These are phyloP conservation scores for Distichodus sexfasciatus DNA, from an alignment of 2,797 vertebrate species.

Conservation along the genomic window DNA sequence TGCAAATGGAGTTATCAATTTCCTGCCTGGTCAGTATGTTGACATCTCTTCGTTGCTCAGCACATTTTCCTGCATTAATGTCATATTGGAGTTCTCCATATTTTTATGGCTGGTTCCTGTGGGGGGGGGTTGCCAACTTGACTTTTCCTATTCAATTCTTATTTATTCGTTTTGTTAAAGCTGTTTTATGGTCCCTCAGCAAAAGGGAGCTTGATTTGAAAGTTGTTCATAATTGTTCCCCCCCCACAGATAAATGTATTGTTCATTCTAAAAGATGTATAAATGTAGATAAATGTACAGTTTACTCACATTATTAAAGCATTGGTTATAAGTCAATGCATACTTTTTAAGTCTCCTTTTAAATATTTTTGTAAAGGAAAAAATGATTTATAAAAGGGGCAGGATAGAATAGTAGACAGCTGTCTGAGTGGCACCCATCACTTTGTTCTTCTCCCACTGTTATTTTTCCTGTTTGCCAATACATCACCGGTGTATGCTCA, in stretches of 20 bases:
- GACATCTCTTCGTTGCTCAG: too few relatives aligned
- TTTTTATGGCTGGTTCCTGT: slow-evolving; percentile 37
- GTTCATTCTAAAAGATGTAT: slow-evolving; percentile 66
- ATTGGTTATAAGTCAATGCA: slow-evolving; percentile 78
- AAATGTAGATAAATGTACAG: slow-evolving; percentile 82
- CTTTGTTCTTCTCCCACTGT: not conserved
- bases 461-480: not conserved
- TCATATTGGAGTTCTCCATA: slow-evolving; percentile 53
- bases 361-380: slow-evolving; percentile 77
- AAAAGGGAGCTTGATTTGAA: slow-evolving; percentile 37
- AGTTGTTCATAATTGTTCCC: slow-evolving; percentile 45
- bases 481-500: slow-evolving; percentile 54
- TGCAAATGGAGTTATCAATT: not conserved
- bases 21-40: slow-evolving; percentile 48
- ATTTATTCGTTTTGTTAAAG: slow-evolving; percentile 71
- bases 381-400: slow-evolving; percentile 39
- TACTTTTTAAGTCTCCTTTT: slow-evolving; percentile 83
- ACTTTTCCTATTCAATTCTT: slow-evolving; percentile 59
- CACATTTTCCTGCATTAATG: not conserved
- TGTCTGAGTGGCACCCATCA: not conserved
- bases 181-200: slow-evolving; percentile 3
- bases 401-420: not conserved
- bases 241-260: slow-evolving; percentile 59
- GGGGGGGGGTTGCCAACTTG: slow-evolving; percentile 60
- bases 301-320: slow-evolving; percentile 52